These are phyloP conservation scores for Phocides pigmalion DNA, from an alignment of 1,140 invertebrate species.

Conservation along the genomic window DNA sequence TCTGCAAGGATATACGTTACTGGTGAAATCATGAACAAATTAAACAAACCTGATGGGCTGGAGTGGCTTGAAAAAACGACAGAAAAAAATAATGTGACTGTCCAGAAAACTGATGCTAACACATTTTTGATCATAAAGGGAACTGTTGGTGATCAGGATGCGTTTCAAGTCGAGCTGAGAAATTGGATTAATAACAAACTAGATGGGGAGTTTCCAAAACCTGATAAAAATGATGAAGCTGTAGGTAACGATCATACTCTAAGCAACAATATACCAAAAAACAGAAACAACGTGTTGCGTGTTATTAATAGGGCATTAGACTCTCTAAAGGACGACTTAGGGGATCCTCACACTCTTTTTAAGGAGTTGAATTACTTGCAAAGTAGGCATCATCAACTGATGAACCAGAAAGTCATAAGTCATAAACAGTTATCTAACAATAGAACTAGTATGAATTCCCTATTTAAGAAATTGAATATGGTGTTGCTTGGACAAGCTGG, in stretches of 20 bases:
- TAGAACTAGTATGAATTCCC: constrained; percentile 65
- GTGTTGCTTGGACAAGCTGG: constrained; percentile 83
- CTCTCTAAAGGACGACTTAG: constrained; percentile 63
- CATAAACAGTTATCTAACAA: constrained; percentile 78
- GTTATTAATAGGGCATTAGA: constrained; percentile 63
- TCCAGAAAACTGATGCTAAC: constrained; percentile 65
- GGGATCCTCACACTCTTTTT: constrained; percentile 66
- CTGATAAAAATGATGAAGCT: constrained; percentile 53
- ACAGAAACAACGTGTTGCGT: constrained; percentile 58
- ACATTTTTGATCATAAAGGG: constrained; percentile 80
- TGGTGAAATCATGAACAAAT: constrained; percentile 70
- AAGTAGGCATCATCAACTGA: constrained; percentile 73
- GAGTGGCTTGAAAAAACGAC: constrained; percentile 64
- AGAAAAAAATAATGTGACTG: constrained; percentile 70
- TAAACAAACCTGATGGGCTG: constrained; percentile 74
- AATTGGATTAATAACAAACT: constrained; percentile 60
- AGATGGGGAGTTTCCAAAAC: constrained; percentile 36
- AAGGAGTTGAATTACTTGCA: constrained; percentile 66
- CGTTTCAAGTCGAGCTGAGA: constrained; percentile 74
- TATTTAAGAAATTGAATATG: constrained; percentile 81
- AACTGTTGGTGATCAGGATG: constrained; percentile 75
- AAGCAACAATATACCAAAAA: constrained; percentile 64
- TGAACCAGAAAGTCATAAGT: constrained; percentile 72
- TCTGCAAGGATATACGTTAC: constrained; percentile 78
- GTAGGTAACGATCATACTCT: constrained; percentile 46